A percentile compares a stretch with the other conserved stretches of the same genome.
Conservation (phyloP, 2,888 invertebrate genomes). For the Achlya flavicornis region DNA sequence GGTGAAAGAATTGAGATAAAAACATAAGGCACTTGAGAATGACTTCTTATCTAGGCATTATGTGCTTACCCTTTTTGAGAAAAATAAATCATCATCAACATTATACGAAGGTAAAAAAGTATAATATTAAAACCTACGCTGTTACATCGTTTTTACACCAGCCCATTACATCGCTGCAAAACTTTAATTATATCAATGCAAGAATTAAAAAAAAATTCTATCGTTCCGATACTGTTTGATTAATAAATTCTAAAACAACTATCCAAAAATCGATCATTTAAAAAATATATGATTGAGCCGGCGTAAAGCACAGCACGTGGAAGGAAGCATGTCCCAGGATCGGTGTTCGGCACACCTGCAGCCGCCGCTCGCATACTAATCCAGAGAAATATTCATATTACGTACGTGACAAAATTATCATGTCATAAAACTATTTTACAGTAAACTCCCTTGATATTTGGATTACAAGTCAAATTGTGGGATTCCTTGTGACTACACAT, state of each 20-base stretch:
- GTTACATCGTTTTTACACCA: no score
- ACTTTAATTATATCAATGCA: no score
- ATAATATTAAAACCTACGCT: background rate
- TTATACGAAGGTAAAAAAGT: no score
- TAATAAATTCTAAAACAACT: no score
- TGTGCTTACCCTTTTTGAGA: no score
- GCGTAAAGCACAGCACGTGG: slow-evolving; percentile 35
- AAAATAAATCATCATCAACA: no score
- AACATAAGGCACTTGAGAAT: no score
- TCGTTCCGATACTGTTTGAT: no score
- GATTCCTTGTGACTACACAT: background rate
- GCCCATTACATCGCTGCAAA: no score
- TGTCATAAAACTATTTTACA: slow-evolving; percentile 30
- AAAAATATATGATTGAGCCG: slow-evolving; percentile 14
- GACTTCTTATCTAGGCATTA: no score
- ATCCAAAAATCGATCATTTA: background rate
- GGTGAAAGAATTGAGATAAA: no score
- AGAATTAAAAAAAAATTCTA: no score
- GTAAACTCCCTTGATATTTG: slow-evolving; percentile 15
- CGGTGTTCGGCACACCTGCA: slow-evolving; percentile 40
- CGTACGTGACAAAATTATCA: slow-evolving; percentile 59
- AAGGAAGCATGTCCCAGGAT: slow-evolving; percentile 33
- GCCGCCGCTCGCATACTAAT: slow-evolving; percentile 54
- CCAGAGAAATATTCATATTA: slow-evolving; percentile 50
- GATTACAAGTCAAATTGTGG: background rate